These are phyloP conservation scores for Myotis planiceps DNA, from an alignment of 2,797 vertebrate genomes.

Conservation along the genomic window DNA sequence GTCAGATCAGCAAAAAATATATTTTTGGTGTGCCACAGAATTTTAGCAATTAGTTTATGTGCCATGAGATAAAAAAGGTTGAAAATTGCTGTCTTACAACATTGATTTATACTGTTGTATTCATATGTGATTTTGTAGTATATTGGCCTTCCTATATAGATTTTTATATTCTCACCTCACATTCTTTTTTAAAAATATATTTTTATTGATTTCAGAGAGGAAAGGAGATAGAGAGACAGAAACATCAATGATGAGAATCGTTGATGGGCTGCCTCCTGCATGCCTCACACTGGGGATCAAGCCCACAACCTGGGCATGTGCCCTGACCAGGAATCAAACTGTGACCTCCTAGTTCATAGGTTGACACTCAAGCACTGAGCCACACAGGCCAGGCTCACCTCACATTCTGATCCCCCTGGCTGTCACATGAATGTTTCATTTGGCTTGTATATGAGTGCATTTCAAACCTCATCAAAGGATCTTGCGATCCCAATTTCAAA, in stretches of 20 bases:
- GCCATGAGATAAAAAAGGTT: background rate
- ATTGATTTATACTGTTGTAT: background rate
- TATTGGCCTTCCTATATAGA: background rate
- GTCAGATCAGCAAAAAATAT: background rate
- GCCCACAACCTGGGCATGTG: too few relatives aligned
- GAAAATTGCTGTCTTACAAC: background rate
- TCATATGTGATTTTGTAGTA: background rate
- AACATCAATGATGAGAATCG: too few relatives aligned
- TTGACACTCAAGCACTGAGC: too few relatives aligned
- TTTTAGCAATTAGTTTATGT: background rate
- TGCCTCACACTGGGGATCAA: too few relatives aligned
- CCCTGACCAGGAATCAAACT: too few relatives aligned
- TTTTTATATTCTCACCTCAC: background rate
- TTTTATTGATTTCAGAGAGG: too few relatives aligned
- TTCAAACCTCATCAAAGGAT: background rate
- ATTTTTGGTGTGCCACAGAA: background rate
- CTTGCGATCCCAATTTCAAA: background rate
- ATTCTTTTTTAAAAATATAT: background rate
- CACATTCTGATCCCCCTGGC: background rate
- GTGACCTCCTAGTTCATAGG: too few relatives aligned
- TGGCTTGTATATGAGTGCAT: background rate
- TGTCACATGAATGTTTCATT: background rate
- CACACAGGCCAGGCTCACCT: background rate
- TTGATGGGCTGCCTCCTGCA: too few relatives aligned
- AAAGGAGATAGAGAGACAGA: too few relatives aligned